Evolutionary conservation across 2,888 invertebrate genomes (phyloP).

Genomic region (Leptogaster cylindrica): DNA sequence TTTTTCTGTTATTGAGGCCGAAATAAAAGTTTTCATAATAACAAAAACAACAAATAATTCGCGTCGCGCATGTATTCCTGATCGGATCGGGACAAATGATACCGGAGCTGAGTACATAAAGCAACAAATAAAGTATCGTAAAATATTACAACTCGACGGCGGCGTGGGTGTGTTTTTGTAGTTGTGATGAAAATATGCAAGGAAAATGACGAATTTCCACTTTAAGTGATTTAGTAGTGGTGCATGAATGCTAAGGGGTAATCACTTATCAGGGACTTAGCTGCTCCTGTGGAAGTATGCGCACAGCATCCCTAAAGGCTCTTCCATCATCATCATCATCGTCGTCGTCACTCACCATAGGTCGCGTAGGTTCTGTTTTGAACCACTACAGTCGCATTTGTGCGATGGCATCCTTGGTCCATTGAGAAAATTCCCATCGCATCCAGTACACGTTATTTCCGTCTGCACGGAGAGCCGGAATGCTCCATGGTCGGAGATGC

Average conservation of each 20-base stretch:
- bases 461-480: constrained; percentile 6
- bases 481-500: not conserved
- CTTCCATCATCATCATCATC: constrained; percentile 44
- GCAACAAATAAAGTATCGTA: constrained; percentile 43
- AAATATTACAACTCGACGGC: not conserved
- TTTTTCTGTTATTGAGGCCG: constrained; percentile 17
- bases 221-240: constrained; percentile 21
- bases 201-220: constrained; percentile 45
- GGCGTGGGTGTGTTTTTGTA: not conserved
- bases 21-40: constrained; percentile 13
- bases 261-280: constrained; percentile 39
- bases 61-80: constrained; percentile 34
- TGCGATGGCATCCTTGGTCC: constrained; percentile 3
- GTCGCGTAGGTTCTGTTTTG: not conserved
- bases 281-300: constrained; percentile 26
- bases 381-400: not conserved
- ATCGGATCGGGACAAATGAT: constrained; percentile 32
- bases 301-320: constrained; percentile 45
- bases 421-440: constrained; percentile 18
- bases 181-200: constrained; percentile 22
- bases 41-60: constrained; percentile 13
- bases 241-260: constrained; percentile 45
- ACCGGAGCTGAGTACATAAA: constrained; percentile 37
- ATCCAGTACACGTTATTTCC: constrained; percentile 11
- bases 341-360: constrained; percentile 1